Conservation (phyloP, 2,888 invertebrate species). For the Scrobipalpa atriplicella region DNA sequence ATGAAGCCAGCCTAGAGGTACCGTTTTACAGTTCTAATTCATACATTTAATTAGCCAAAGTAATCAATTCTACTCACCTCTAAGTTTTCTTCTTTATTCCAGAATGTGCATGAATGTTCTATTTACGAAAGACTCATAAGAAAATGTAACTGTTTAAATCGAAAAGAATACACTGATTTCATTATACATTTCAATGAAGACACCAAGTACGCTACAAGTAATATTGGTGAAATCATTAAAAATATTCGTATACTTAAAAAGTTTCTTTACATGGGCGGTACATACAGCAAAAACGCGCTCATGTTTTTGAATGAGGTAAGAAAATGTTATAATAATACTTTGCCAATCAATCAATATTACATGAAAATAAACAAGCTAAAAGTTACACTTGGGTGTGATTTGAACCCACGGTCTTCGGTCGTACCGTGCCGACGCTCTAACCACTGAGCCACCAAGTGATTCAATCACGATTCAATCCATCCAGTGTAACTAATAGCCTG, state of each 20-base stretch:
- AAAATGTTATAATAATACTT: slow-evolving; percentile 5
- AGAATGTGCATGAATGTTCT: slow-evolving; percentile 67
- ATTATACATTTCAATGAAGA: slow-evolving; percentile 72
- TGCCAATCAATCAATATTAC: background rate
- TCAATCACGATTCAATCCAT: no score
- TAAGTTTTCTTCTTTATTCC: slow-evolving; percentile 32
- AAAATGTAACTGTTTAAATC: slow-evolving; percentile 69
- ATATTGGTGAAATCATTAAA: slow-evolving; percentile 70
- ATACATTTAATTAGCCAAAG: no score
- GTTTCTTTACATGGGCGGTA: slow-evolving; percentile 69
- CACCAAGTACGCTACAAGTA: slow-evolving; percentile 58
- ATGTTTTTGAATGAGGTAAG: slow-evolving; percentile 68
- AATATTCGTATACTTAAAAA: slow-evolving; percentile 69
- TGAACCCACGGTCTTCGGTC: no score
- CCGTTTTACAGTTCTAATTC: background rate
- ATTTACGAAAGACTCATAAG: slow-evolving; percentile 66
- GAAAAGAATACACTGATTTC: slow-evolving; percentile 65
- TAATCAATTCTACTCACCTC: no score
- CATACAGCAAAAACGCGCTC: slow-evolving; percentile 63
- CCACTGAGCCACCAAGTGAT: no score
- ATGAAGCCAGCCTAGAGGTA: slow-evolving; percentile 1
- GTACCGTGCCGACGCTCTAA: no score
- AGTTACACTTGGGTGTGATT: no score
- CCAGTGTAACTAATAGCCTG: no score
- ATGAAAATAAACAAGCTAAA: no score